Evolutionary conservation across 2,797 vertebrate genomes (phyloP), one percentile per base, ranked within the genome.

Genomic region (Periparus ater): DNA sequence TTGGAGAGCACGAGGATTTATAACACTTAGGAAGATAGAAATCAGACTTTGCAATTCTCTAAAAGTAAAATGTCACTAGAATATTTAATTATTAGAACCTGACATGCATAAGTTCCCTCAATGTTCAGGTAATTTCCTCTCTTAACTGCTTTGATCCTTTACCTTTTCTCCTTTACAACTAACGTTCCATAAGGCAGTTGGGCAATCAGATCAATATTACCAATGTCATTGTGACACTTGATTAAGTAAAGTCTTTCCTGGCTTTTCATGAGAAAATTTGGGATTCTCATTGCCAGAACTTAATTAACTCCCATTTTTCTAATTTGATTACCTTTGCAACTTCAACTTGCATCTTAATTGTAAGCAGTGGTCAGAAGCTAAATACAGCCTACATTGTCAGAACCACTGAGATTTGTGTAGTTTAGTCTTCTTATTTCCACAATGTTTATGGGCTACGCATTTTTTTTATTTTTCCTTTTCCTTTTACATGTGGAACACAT

Each of bases 321-420:
- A 85, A 94, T 96, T 94, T 93, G 65, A 95, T 95, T 96, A 91
- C 55, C 32, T 67, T 77, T 88, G 38, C 23, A 80, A 54, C 77
- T 92, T 92, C 61, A 58, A 36, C 84, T 92, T 93, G 57, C 29
- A 94, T 96, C 87, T 92, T 88, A 92, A 96, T 76, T 73, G 12
- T 54, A 51, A 93, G 19, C 42, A 67, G 30, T 40, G 19, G 18
- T 70, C 19, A 74, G 48, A 77, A 76, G 23, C 5, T 38, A 60
- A 75, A 81, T 34, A 19, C 23, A 45, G 7, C 8, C 22, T 65
- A 42, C 36, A 40, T n/a, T 74, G 11, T 54, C 55, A 75, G 44
- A 78, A 88, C 4, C 3, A 20, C 2, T 63, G 20, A 92, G 60
- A 60, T 42, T 61, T 50, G 8, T 65, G 12, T 6, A 62, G 27